These are phyloP conservation scores for Lasaia peninsularis DNA, from an alignment of 1,140 invertebrate genomes.

Conservation along the genomic window DNA sequence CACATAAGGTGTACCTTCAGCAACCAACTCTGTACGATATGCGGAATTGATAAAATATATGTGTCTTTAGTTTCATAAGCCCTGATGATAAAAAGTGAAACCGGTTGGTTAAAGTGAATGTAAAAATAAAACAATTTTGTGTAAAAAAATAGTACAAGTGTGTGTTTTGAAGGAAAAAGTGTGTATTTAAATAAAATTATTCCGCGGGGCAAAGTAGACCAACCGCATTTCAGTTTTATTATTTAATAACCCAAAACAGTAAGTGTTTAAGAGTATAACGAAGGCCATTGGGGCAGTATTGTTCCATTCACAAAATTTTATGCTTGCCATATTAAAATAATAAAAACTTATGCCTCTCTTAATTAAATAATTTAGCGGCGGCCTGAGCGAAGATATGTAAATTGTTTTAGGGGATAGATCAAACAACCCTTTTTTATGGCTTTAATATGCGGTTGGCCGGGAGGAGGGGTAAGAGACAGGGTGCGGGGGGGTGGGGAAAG, in stretches of 20 bases:
- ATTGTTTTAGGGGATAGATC: slow-evolving; percentile 79
- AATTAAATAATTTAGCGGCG: slow-evolving; percentile 78
- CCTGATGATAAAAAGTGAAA: no score
- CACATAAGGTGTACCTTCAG: no score
- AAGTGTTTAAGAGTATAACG: slow-evolving; percentile 31
- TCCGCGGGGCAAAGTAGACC: not conserved
- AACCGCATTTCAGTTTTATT: slow-evolving; percentile 6
- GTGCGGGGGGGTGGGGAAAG: slow-evolving; percentile 54
- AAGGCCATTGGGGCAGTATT: slow-evolving; percentile 48
- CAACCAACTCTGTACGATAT: no score
- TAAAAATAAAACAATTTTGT: no score
- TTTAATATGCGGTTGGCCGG: slow-evolving; percentile 74
- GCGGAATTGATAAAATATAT: no score
- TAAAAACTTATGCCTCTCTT: slow-evolving; percentile 79
- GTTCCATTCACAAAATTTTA: slow-evolving; percentile 76
- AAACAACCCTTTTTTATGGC: slow-evolving; percentile 79
- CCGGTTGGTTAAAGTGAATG: no score
- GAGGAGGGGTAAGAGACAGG: slow-evolving; percentile 27
- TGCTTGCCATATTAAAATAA: slow-evolving; percentile 75
- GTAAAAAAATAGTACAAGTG: no score
- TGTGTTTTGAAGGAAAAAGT: no score
- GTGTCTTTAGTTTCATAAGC: no score
- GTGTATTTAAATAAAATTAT: not conserved
- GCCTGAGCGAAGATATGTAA: slow-evolving; percentile 75
- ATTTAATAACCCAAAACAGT: slow-evolving; percentile 5